phyloP scores from a whole-genome alignment of 1,140 invertebrate genomes.

The Hylaeus anthracinus region DNA sequence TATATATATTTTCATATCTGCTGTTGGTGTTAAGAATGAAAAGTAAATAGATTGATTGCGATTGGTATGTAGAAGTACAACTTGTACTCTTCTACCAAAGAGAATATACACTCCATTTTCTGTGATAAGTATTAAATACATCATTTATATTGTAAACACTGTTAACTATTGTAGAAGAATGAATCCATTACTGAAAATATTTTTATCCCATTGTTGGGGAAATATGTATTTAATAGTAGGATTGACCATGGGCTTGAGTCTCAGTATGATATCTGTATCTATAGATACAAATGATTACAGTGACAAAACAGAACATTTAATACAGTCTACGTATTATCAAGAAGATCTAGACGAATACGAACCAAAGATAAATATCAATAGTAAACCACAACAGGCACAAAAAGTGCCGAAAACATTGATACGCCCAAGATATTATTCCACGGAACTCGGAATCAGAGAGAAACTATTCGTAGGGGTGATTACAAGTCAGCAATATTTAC shows the following conservation, averaged over 20 bases:
- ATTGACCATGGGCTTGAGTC: constrained; percentile 74
- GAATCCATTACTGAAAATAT: constrained; percentile 71
- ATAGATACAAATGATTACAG: constrained; percentile 64
- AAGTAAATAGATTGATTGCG: not conserved
- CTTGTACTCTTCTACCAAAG: not conserved
- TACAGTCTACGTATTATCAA: constrained; percentile 58
- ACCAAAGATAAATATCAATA: constrained; percentile 82
- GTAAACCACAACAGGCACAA: constrained; percentile 80
- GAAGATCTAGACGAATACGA: constrained; percentile 81
- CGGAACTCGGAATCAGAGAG: constrained; percentile 94
- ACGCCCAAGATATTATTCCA: constrained; percentile 94
- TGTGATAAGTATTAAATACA: not conserved
- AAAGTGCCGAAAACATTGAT: constrained; percentile 82
- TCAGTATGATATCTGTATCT: constrained; percentile 75
- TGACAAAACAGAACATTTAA: constrained; percentile 50
- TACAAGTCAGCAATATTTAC: constrained; percentile 87
- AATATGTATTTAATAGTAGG: constrained; percentile 77
- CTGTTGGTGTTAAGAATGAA: no score
- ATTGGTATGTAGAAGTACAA: not conserved
- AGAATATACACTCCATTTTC: not conserved
- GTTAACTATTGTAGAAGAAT: constrained; percentile 53
- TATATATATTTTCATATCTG: not conserved
- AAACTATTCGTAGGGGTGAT: constrained; percentile 94
- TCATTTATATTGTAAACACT: not conserved
- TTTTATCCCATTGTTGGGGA: constrained; percentile 71